Base-by-base conservation (phyloP, 2,797 vertebrate genomes). In the Macropus fuliginosus region DNA sequence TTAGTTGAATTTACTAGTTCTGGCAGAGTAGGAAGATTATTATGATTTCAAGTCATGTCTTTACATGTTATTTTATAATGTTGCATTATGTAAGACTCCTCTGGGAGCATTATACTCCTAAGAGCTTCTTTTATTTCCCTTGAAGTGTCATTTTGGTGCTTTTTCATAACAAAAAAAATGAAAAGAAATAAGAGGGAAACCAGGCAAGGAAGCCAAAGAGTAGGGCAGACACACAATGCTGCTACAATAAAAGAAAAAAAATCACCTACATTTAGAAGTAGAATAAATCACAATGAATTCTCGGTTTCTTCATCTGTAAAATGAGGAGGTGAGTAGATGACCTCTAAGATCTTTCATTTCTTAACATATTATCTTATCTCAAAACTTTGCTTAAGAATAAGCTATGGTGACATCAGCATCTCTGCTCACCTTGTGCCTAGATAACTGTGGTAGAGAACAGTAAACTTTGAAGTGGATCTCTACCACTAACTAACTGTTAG, bases 361-460 rank as follows among this genome's bases (percentile, higher is more conserved):
- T 74, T 16, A n/a, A 40, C 4, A 18, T n/a, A 40, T 74, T 16
- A 40, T 74, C 1, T 74, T 91, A 87, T 62, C 27, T 95, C 13
- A 94, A 96, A 96, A 92, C 89, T 81, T 40, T 92, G 92, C 90
- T 95, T 95, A 54, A 92, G 95, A 94, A 89, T 91, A 21, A 95
- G 46, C 40, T 95, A n/a, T 55, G 54, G 91, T 55, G 46, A 92
- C 93, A 56, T 91, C 27, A 50, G n/a, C 95, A 92, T 56, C 74
- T 3, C 1, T 2, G 66, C 59, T 74, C 91, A 93, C 74, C n/a
- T 91, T 59, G 92, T 62, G 46, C 92, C 92, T 92, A n/a, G 94
- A 91, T 56, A 54, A 28, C 16, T 94, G 50, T 54, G 6, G 0
- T 0, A 10, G 34, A 40, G n/a, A 74, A 50, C 40, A 92, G n/a